These are phyloP conservation scores for Sesia bembeciformis DNA, from an alignment of 2,888 invertebrate species.

Conservation along the genomic window DNA sequence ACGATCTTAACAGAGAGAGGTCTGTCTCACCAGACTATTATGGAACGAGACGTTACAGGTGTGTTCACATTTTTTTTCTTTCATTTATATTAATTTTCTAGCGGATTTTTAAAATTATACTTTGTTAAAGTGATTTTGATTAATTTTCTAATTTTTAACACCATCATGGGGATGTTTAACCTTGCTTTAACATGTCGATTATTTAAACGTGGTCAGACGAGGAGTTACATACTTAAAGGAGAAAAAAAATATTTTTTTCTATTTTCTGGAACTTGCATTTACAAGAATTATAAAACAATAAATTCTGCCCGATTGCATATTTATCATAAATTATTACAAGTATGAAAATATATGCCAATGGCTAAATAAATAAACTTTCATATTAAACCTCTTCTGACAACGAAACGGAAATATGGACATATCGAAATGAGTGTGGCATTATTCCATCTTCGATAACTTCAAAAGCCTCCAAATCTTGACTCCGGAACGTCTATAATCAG, in stretches of 20 bases:
- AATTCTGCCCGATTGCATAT: neutral
- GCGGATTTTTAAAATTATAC: neutral
- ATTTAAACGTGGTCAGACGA: no score
- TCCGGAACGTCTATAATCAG: no score
- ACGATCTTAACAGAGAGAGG: constrained; percentile 78
- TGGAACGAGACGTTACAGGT: constrained; percentile 85
- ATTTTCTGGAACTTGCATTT: neutral
- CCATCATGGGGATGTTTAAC: constrained; percentile 3
- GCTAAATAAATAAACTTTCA: neutral
- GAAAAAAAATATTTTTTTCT: no score
- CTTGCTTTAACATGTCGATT: constrained; percentile 5
- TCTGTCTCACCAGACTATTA: constrained; percentile 84
- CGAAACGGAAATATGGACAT: constrained; percentile 3
- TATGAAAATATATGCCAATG: neutral
- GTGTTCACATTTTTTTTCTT: constrained; percentile 44
- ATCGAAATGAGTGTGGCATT: no score
- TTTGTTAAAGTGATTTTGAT: neutral
- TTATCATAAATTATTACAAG: neutral
- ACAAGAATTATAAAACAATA: neutral
- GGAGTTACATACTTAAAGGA: no score
- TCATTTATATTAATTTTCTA: neutral
- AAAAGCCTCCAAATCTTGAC: no score
- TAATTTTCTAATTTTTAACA: neutral
- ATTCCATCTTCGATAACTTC: no score
- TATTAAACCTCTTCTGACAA: constrained; percentile 10